Conservation (phyloP, 1,140 invertebrate species). For the Drosophila bifasciata region DNA sequence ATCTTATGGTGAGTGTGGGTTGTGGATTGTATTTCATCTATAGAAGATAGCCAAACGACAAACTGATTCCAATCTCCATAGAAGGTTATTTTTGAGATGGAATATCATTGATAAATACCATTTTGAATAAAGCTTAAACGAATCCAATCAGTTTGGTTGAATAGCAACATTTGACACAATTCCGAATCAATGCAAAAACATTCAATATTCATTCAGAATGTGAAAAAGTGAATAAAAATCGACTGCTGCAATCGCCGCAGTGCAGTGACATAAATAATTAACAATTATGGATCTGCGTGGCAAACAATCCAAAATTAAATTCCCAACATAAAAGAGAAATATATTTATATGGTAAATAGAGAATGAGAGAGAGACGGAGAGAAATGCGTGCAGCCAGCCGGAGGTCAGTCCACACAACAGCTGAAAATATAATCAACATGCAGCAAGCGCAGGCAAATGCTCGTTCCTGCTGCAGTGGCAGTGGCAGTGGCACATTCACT, state of each 20-base stretch:
- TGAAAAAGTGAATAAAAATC: slow-evolving; percentile 21
- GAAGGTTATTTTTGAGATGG: too few relatives aligned
- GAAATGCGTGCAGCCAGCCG: slow-evolving; percentile 2
- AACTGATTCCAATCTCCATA: too few relatives aligned
- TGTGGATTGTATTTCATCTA: neutral
- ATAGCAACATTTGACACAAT: neutral
- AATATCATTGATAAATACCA: too few relatives aligned
- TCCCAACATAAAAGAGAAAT: slow-evolving; percentile 18
- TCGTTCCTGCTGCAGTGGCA: slow-evolving; percentile 14
- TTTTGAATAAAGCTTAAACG: too few relatives aligned
- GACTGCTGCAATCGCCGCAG: slow-evolving; percentile 13
- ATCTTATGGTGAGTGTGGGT: slow-evolving; percentile 53
- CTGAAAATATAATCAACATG: slow-evolving; percentile 39
- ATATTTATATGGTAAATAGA: neutral
- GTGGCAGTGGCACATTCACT: slow-evolving; percentile 6
- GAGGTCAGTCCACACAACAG: slow-evolving; percentile 33
- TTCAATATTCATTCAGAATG: slow-evolving; percentile 18
- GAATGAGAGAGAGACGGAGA: slow-evolving; percentile 5
- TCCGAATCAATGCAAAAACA: slow-evolving; percentile 8
- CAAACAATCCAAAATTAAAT: slow-evolving; percentile 18
- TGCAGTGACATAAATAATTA: slow-evolving; percentile 19
- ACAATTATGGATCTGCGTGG: slow-evolving; percentile 19
- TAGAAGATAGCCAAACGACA: too few relatives aligned
- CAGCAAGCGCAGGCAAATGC: slow-evolving; percentile 2
- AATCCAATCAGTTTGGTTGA: too few relatives aligned